Base-by-base conservation (phyloP, 1,140 invertebrate genomes). In the Cotesia typhae region DNA sequence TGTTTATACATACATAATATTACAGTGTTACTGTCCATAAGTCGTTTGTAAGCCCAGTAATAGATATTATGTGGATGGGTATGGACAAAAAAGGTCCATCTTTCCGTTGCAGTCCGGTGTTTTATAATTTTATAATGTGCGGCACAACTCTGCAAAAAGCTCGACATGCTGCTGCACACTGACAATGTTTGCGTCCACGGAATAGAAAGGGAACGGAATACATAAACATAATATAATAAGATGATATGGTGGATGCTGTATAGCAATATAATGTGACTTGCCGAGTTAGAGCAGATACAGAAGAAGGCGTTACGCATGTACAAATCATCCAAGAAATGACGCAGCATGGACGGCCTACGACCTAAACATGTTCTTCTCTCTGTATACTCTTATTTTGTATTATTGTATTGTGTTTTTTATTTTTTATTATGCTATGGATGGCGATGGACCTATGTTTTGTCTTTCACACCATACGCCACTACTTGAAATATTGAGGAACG, bases 291-390 rank as follows among this genome's bases (percentile, higher is more conserved):
- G 28, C 28, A 28, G 28, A 28, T 28, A 28, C 28, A 28, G 28
- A n/a, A 28, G 47, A 51, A 55, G 66, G 84, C 67, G 80, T 80
- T 78, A 77, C 77, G 73, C 81, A 79, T 80, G 80, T 84, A 85
- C 83, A 85, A 86, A 86, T 86, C 84, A 85, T 82, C 80, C 78
- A 73, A 79, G 79, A 77, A 82, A 83, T 83, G 80, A 86, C 83
- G 83, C 73, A 73, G 82, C 84, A 80, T 67, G 77, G 76, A 59
- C 71, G 51, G 55, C 67, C 70, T 73, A 73, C 61, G 61, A 70
- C 53, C 67, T 61, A 72, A 70, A 64, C 41, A 67, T 67, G 66
- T 67, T 67, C 47, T 67, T 20, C 72, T 59, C 64, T 73, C 74
- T 75, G 66, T 64, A 63, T 67, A 57, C 41, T 47, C 41, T 47